Evolutionary conservation across 2,113 vertebrate species (phyloP), one percentile per base, ranked within the genome.

Genomic region (Coryphaenoides rupestris): DNA sequence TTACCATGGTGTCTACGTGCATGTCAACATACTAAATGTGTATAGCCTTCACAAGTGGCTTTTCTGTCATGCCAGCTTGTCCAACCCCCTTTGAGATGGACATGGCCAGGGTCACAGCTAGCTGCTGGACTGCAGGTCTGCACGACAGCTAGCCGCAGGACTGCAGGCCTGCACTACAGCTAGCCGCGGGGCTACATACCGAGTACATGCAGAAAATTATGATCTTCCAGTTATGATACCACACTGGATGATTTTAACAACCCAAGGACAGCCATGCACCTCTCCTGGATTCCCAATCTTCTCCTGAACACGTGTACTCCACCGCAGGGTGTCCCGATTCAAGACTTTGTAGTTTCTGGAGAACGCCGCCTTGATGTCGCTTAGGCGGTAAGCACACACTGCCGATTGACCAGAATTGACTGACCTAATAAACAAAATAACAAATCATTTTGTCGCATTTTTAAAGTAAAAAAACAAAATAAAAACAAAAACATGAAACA

Each of bases 271-370:
- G 16, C 2, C 1, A 21, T 72, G 81, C 72, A 84, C 91, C 86
- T 90, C 82, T 80, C 91, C 91, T 40, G 91, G 90, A 19, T 86
- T 91, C 16, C 87, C 82, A 0, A 87, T 56, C 75, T 88, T 90
- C 65, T 91, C 90, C 52, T 88, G 88, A 50, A 86, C 75, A 45
- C 84, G 62, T 1, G 77, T 76, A 67, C 83, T 90, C 91, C 91
- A 92, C 45, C 88, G 84, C 54, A 89, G 62, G 0, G 88, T 90
- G 77, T 91, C 89, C 19, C 89, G 74, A 75, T 91, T 89, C 69
- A 91, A 73, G 33, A 82, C 76, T 70, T 90, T 91, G 84, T 91
- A 92, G 78, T 82, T 88, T 0, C 91, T 89, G 0, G 83, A 68
- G 66, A 92, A 91, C 14, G 84, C 86, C 0, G 73, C 70, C 62